Conservation (phyloP, 2,113 vertebrate species). For the Tapirus terrestris region DNA sequence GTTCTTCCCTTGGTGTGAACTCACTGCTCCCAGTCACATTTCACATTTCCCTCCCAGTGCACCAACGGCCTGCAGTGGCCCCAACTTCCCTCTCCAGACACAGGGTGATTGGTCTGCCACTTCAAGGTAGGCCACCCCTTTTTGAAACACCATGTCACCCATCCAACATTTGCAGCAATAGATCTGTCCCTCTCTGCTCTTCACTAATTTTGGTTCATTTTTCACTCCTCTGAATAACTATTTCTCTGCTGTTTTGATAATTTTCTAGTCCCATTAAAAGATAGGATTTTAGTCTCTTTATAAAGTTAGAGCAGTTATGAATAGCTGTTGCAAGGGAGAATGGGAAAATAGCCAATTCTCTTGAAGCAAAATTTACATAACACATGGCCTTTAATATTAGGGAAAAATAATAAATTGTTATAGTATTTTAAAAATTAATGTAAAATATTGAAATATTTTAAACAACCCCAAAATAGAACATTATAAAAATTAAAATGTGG, state of each 20-base stretch:
- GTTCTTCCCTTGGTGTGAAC: rapidly evolving
- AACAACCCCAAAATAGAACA: neutral
- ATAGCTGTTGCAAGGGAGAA: neutral
- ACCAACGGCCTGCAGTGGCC: rapidly evolving
- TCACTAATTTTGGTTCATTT: neutral
- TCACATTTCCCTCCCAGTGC: neutral
- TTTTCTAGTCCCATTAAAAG: neutral
- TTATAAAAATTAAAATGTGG: neutral
- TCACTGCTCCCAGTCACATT: too few species aligned
- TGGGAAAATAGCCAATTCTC: neutral
- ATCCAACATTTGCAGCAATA: too few species aligned
- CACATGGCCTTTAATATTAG: neutral
- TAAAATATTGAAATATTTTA: neutral
- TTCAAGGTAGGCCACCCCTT: rapidly evolving
- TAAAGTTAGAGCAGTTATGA: neutral
- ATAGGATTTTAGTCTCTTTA: neutral
- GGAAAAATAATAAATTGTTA: neutral
- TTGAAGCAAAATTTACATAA: neutral
- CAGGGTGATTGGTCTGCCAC: rapidly evolving
- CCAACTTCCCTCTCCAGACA: neutral
- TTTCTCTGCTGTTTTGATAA: neutral
- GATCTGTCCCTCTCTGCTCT: rapidly evolving
- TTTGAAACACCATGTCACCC: rapidly evolving
- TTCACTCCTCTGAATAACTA: neutral
- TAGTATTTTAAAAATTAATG: neutral